A percentile compares a stretch with the other conserved stretches of the same genome.
These are phyloP conservation scores for Lutraria rhynchaena DNA, from an alignment of 1,140 invertebrate species.

Conservation along the genomic window DNA sequence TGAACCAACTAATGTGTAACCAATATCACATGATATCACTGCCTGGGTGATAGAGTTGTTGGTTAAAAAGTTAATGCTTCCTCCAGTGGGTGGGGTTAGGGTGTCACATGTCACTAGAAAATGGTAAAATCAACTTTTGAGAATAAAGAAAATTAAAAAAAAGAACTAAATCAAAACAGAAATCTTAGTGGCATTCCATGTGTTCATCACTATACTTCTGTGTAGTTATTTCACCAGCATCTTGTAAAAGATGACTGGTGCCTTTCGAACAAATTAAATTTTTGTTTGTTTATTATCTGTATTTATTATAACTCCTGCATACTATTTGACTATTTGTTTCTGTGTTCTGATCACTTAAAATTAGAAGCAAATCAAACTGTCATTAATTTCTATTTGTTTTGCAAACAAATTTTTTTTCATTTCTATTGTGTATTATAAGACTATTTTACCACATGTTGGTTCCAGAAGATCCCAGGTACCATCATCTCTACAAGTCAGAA, in stretches of 20 bases:
- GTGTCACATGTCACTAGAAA: conserved; percentile 34
- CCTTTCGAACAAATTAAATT: too few species aligned
- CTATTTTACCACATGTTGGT: conserved; percentile 26
- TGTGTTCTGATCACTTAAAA: too few species aligned
- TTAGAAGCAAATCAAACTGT: too few species aligned
- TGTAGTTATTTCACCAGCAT: neutral
- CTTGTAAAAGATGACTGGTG: too few species aligned
- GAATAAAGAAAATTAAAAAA: neutral
- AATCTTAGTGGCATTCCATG: neutral
- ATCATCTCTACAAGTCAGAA: conserved; percentile 30
- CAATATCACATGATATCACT: neutral
- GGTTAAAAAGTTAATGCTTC: neutral
- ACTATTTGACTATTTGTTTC: too few species aligned
- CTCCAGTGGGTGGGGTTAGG: neutral
- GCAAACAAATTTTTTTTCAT: too few species aligned
- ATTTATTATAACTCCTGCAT: too few species aligned
- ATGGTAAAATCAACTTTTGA: neutral
- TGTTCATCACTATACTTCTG: neutral
- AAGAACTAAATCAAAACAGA: neutral
- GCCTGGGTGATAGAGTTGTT: neutral
- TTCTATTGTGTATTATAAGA: neutral
- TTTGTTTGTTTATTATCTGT: too few species aligned
- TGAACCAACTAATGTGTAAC: neutral
- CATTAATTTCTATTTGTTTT: too few species aligned
- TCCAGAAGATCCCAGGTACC: conserved; percentile 38